A percentile compares a stretch with the other conserved stretches of the same genome.
These are phyloP conservation scores for Eulemur macaco DNA, from an alignment of 2,113 vertebrate species.

Conservation along the genomic window DNA sequence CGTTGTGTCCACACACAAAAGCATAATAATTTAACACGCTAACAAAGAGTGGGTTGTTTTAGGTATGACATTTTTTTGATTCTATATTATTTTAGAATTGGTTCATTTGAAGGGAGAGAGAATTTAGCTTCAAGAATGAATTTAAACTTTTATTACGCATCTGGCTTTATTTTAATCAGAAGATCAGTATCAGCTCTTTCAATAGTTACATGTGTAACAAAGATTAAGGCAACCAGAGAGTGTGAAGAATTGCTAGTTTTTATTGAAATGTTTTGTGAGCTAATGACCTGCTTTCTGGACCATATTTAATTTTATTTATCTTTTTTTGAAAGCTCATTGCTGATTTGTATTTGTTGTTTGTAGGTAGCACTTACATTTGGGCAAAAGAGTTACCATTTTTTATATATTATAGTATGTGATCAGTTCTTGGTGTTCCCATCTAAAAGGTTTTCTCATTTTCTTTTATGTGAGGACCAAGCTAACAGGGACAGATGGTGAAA, in stretches of 20 bases:
- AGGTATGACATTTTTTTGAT: background rate
- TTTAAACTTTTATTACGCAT: background rate
- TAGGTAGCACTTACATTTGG: background rate
- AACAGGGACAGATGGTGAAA: background rate
- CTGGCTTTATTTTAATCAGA: background rate
- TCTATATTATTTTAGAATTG: background rate
- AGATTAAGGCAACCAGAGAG: background rate
- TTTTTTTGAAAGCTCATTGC: background rate
- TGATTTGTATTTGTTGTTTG: constrained; percentile 22
- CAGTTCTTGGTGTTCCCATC: background rate
- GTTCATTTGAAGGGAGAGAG: background rate
- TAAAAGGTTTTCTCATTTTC: background rate
- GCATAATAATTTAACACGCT: background rate
- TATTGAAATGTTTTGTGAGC: background rate
- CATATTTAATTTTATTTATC: background rate
- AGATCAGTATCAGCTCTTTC: background rate
- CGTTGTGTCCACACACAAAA: background rate
- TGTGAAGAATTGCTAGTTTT: constrained; percentile 24
- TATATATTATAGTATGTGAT: background rate
- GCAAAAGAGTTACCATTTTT: constrained; percentile 1
- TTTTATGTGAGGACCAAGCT: background rate
- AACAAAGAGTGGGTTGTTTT: background rate
- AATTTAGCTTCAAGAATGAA: constrained; percentile 16
- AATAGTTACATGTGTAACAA: background rate
- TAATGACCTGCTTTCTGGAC: background rate